Percentiles rank a stretch among this genome's conserved stretches.
Conservation (phyloP, 2,888 invertebrate species). For the Mythimna loreyi region DNA sequence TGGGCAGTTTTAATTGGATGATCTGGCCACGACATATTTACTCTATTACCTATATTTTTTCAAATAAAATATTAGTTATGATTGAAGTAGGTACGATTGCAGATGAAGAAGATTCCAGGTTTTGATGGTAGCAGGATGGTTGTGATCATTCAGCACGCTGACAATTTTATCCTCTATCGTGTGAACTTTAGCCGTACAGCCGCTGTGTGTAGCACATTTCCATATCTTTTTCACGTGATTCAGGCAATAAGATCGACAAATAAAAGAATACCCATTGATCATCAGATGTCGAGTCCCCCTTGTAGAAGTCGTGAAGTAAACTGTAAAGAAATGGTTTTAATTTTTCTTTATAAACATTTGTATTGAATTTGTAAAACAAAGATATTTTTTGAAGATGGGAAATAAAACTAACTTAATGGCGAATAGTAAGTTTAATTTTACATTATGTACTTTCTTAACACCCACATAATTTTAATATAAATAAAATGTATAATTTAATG, state of each 20-base stretch:
- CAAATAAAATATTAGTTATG: slow-evolving; percentile 7
- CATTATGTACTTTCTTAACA: not conserved
- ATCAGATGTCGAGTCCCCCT: slow-evolving; percentile 79
- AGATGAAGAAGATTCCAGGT: slow-evolving; percentile 53
- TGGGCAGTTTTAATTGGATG: too few relatives aligned
- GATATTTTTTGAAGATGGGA: not conserved
- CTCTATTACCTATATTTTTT: too few relatives aligned
- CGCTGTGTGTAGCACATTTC: slow-evolving; percentile 79
- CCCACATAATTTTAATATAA: slow-evolving; percentile 5
- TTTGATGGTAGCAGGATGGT: slow-evolving; percentile 66
- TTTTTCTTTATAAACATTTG: slow-evolving; percentile 14
- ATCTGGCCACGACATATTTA: too few relatives aligned
- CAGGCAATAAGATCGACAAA: slow-evolving; percentile 79
- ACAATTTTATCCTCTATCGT: slow-evolving; percentile 78
- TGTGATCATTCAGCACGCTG: slow-evolving; percentile 74
- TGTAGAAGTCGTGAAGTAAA: slow-evolving; percentile 78
- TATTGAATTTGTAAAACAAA: not conserved
- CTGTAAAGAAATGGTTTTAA: slow-evolving; percentile 70
- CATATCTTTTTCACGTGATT: slow-evolving; percentile 78
- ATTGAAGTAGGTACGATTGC: slow-evolving; percentile 47
- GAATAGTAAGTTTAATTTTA: slow-evolving; percentile 18
- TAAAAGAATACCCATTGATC: slow-evolving; percentile 78
- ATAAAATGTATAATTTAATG: not conserved
- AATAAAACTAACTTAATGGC: slow-evolving; percentile 13
- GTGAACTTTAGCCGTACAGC: slow-evolving; percentile 81